phyloP scores from a whole-genome alignment of 92 coral and sea anemone species.

The Porites divaricata region DNA sequence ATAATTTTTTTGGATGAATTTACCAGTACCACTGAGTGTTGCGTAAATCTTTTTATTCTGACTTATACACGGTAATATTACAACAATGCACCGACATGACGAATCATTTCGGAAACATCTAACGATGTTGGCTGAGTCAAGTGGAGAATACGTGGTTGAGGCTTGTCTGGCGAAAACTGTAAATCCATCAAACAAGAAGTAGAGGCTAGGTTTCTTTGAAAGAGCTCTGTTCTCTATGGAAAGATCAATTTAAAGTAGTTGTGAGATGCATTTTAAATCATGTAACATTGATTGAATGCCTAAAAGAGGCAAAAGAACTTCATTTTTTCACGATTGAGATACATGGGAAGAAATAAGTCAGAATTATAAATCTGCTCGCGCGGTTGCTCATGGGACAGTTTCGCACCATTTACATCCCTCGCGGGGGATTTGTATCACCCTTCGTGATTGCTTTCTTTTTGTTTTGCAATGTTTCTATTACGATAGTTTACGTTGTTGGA shows the following conservation, averaged over 20 bases:
- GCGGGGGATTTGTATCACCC: too few species aligned
- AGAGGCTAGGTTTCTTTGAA: constrained; percentile 67
- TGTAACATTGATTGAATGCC: too few species aligned
- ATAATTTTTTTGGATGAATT: too few species aligned
- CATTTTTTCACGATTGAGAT: too few species aligned
- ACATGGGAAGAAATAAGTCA: too few species aligned
- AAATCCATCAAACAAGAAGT: constrained; percentile 73
- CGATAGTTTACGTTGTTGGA: too few species aligned
- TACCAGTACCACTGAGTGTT: background rate
- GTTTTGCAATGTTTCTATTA: too few species aligned
- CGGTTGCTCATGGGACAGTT: too few species aligned
- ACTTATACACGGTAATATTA: background rate
- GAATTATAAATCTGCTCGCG: too few species aligned
- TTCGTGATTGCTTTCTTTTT: too few species aligned
- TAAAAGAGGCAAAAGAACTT: too few species aligned
- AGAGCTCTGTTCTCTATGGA: constrained; percentile 61
- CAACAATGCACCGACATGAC: constrained; percentile 26
- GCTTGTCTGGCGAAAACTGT: constrained; percentile 41
- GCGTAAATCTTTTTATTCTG: background rate
- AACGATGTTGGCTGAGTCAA: constrained; percentile 56
- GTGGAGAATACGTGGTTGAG: constrained; percentile 57
- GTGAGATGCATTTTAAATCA: background rate
- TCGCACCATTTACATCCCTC: too few species aligned
- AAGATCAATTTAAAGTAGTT: background rate
- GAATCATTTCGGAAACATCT: constrained; percentile 52